Evolutionary conservation across 2,888 invertebrate species (phyloP).

Genomic region (Xanthia icteritia): DNA sequence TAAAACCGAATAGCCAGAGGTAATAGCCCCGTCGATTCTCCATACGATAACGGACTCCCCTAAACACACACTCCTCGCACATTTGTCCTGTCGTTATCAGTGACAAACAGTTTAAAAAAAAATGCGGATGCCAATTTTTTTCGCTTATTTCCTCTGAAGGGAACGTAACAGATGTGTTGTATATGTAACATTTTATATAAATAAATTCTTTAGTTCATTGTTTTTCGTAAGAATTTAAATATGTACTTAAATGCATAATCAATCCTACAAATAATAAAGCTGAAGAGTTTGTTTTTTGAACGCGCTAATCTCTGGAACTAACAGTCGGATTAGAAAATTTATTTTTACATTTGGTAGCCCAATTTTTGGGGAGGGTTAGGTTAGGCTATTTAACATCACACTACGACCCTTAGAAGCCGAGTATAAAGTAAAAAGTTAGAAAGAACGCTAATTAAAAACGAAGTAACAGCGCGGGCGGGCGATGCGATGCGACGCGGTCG

Average conservation of each 20-base stretch:
- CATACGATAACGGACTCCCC: slow-evolving; percentile 76
- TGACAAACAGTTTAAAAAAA: slow-evolving; percentile 76
- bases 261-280: neutral
- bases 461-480: no score
- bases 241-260: neutral
- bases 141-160: slow-evolving; percentile 21
- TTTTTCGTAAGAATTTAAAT: neutral
- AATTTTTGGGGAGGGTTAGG: no score
- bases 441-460: no score
- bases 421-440: no score
- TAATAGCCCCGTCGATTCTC: slow-evolving; percentile 73
- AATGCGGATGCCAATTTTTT: slow-evolving; percentile 62
- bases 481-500: no score
- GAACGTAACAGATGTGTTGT: neutral
- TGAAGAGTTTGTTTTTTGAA: neutral
- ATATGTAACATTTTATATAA: neutral
- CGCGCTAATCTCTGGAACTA: no score
- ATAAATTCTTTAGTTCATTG: neutral
- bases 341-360: no score
- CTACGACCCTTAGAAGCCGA: no score
- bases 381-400: no score
- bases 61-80: slow-evolving; percentile 71
- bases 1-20: slow-evolving; percentile 64
- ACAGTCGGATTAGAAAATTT: no score
- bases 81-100: slow-evolving; percentile 81